Conservation (phyloP, 2,113 vertebrate genomes). For the Thunnus thynnus region DNA sequence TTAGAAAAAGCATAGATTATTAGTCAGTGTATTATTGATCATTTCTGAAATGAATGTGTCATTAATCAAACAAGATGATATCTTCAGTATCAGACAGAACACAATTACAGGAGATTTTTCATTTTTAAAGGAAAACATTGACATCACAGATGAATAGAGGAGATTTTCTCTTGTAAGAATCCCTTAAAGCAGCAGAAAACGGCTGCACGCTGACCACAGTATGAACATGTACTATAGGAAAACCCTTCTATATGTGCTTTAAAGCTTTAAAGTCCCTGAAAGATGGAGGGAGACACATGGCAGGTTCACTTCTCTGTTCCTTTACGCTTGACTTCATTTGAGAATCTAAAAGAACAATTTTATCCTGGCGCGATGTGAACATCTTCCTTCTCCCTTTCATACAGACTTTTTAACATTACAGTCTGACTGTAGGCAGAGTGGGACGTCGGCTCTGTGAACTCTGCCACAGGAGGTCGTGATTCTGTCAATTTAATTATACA, state of each 20-base stretch:
- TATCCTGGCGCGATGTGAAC: constrained; percentile 29
- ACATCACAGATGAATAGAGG: not conserved
- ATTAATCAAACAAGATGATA: not conserved
- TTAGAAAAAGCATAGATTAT: not conserved
- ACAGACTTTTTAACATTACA: constrained; percentile 39
- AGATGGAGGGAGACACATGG: constrained; percentile 30
- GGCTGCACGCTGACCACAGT: constrained; percentile 18
- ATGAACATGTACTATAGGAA: not conserved
- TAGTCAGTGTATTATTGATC: not conserved
- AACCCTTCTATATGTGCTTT: constrained; percentile 15
- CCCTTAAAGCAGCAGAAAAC: constrained; percentile 12
- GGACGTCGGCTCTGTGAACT: constrained; percentile 39
- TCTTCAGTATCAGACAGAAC: not conserved
- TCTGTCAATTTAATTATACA: constrained; percentile 63
- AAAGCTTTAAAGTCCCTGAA: constrained; percentile 18
- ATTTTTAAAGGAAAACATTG: not conserved
- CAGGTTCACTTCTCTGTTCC: constrained; percentile 21
- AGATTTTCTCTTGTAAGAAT: constrained; percentile 4
- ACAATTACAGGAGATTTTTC: constrained; percentile 7
- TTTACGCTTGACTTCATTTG: constrained; percentile 31
- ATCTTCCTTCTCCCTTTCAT: constrained; percentile 29
- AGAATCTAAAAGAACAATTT: constrained; percentile 38
- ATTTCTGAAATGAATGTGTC: not conserved
- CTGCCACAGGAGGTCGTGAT: constrained; percentile 39
- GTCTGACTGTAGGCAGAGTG: constrained; percentile 24